These are phyloP conservation scores for Mastigias papua DNA, from an alignment of 30 jellyfish, hydroid and myxozoan genomes.

Conservation along the genomic window DNA sequence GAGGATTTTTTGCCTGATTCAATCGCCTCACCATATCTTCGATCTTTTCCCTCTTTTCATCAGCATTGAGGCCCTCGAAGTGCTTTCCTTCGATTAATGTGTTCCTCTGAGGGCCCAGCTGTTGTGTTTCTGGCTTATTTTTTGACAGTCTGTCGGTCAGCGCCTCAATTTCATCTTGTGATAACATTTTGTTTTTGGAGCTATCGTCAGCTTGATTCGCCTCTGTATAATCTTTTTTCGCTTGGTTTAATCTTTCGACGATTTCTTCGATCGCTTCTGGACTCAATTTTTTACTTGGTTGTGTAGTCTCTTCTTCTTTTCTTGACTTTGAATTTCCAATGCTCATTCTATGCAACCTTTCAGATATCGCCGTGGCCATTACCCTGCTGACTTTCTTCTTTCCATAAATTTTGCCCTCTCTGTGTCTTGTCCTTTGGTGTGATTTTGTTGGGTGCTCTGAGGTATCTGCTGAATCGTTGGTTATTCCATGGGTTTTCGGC, in stretches of 20 bases:
- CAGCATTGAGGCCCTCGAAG: slow-evolving; percentile 36
- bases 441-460: slow-evolving; percentile 6
- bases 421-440: slow-evolving; percentile 6
- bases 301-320: not conserved
- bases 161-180: slow-evolving; percentile 58
- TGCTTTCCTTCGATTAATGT: slow-evolving; percentile 50
- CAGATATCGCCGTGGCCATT: slow-evolving; percentile 36
- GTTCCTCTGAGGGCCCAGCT: slow-evolving; percentile 43
- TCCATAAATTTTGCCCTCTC: slow-evolving; percentile 41
- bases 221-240: slow-evolving; percentile 23
- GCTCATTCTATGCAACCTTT: slow-evolving; percentile 31
- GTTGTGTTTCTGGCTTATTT: slow-evolving; percentile 24
- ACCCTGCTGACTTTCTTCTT: slow-evolving; percentile 33
- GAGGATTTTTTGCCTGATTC: not conserved
- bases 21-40: slow-evolving; percentile 63
- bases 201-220: not conserved
- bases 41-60: slow-evolving; percentile 28
- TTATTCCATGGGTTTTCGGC: not conserved
- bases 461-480: not conserved
- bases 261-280: slow-evolving; percentile 64
- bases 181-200: not conserved
- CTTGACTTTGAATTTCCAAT: slow-evolving; percentile 17
- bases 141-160: slow-evolving; percentile 56
- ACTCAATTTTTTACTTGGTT: slow-evolving; percentile 20
- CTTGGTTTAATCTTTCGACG: slow-evolving; percentile 55